These are phyloP conservation scores for Heteromyza rotundicornis DNA, from an alignment of 2,888 invertebrate species.

Conservation along the genomic window DNA sequence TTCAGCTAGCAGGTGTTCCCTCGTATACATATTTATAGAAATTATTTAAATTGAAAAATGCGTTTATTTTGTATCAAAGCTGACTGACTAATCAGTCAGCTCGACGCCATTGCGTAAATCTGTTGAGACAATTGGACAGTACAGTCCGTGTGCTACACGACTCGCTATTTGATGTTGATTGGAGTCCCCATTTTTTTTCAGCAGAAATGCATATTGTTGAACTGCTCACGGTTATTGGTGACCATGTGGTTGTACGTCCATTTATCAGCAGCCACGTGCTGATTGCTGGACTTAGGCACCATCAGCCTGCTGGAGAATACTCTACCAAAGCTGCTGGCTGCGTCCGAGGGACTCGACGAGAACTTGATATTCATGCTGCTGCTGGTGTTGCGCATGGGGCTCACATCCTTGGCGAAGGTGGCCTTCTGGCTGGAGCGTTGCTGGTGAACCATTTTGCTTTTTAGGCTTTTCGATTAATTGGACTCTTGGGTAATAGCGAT, in stretches of 20 bases:
- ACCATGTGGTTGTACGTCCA: slow-evolving; percentile 58
- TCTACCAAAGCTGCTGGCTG: slow-evolving; percentile 14
- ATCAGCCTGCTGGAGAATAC: slow-evolving; percentile 11
- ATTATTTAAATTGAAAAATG: no score
- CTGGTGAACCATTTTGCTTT: slow-evolving; percentile 56
- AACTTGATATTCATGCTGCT: slow-evolving; percentile 34
- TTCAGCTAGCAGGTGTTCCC: no score
- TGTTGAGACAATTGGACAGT: no score
- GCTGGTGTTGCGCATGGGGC: slow-evolving; percentile 44
- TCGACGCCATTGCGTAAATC: no score
- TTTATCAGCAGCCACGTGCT: slow-evolving; percentile 34
- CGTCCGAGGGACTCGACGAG: slow-evolving; percentile 42
- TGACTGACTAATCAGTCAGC: no score
- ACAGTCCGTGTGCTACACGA: no score
- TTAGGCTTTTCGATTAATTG: background rate
- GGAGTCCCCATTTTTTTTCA: slow-evolving; percentile 40
- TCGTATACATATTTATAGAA: no score
- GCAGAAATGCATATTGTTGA: slow-evolving; percentile 58
- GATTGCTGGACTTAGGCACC: background rate
- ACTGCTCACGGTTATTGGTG: slow-evolving; percentile 54
- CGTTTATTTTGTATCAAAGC: no score
- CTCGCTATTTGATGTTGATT: slow-evolving; percentile 41
- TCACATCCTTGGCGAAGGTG: slow-evolving; percentile 49
- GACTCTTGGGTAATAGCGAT: no score
- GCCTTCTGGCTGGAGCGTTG: slow-evolving; percentile 48